These are phyloP conservation scores for Agrenia bidenticulata DNA, from an alignment of 2,888 invertebrate genomes.

Conservation along the genomic window DNA sequence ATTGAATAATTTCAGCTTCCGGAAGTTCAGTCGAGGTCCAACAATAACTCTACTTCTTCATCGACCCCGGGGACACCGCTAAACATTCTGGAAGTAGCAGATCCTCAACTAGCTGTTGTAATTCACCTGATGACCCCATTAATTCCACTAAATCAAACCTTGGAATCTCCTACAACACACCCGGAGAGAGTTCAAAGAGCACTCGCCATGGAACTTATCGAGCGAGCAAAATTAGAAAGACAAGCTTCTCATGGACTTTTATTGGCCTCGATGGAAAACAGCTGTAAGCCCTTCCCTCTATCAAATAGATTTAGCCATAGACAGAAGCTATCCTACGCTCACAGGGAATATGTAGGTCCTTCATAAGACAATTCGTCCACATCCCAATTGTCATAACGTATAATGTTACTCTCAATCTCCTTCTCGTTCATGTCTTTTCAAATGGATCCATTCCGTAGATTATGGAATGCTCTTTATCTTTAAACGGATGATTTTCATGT, in stretches of 20 bases:
- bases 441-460: no score
- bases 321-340: background rate
- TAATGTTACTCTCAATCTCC: background rate
- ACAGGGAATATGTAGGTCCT: background rate
- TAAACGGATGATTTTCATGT: no score
- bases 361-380: background rate
- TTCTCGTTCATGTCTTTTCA: background rate
- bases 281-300: constrained; percentile 60
- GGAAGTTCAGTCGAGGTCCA: constrained; percentile 61
- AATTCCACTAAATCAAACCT: constrained; percentile 75
- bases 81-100: constrained; percentile 79
- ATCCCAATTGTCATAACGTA: background rate
- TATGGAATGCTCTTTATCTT: no score
- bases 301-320: background rate
- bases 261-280: constrained; percentile 85
- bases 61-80: constrained; percentile 61
- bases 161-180: constrained; percentile 80
- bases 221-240: constrained; percentile 68
- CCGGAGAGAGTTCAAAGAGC: constrained; percentile 73
- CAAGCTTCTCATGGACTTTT: constrained; percentile 79
- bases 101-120: constrained; percentile 79
- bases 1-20: constrained; percentile 63
- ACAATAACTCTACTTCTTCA: constrained; percentile 42
- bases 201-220: constrained; percentile 51
- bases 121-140: constrained; percentile 87